Evolutionary conservation across 2,888 invertebrate genomes (phyloP).

Genomic region (Pterostichus madidus): DNA sequence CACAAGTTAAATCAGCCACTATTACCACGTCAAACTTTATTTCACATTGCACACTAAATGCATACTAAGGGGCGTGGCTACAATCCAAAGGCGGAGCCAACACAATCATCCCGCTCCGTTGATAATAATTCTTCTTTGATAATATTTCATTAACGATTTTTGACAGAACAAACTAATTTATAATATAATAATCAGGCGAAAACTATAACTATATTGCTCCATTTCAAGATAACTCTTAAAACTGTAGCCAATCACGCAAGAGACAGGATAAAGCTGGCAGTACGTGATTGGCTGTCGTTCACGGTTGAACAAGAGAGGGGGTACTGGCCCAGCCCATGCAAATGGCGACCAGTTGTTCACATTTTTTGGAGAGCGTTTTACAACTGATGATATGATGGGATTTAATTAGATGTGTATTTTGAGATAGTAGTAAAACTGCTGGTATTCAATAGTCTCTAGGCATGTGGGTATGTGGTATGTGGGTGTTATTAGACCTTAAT

Average conservation of each 20-base stretch:
- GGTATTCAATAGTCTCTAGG: neutral
- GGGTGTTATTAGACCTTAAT: neutral
- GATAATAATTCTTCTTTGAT: neutral
- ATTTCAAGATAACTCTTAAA: neutral
- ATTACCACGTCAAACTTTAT: slow-evolving; percentile 11
- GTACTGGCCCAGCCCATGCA: slow-evolving; percentile 5
- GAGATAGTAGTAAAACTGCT: slow-evolving; percentile 14
- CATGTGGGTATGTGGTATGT: neutral
- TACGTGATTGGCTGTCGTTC: slow-evolving; percentile 13
- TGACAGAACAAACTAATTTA: too few species aligned
- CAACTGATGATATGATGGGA: slow-evolving; percentile 2
- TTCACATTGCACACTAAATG: slow-evolving; percentile 1
- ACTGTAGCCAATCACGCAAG: neutral
- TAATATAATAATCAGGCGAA: neutral
- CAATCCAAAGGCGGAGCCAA: neutral
- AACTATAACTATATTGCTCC: slow-evolving; percentile 2
- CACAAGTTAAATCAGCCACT: slow-evolving; percentile 20
- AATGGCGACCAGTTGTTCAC: slow-evolving; percentile 27
- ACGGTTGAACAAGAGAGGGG: slow-evolving; percentile 1
- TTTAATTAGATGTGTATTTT: slow-evolving; percentile 38
- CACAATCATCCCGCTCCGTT: neutral
- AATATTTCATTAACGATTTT: neutral
- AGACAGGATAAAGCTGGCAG: neutral
- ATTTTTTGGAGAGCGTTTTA: slow-evolving; percentile 32
- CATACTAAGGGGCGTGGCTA: neutral